Conservation (phyloP, 2,113 vertebrate species). For the Phocoena phocoena region DNA sequence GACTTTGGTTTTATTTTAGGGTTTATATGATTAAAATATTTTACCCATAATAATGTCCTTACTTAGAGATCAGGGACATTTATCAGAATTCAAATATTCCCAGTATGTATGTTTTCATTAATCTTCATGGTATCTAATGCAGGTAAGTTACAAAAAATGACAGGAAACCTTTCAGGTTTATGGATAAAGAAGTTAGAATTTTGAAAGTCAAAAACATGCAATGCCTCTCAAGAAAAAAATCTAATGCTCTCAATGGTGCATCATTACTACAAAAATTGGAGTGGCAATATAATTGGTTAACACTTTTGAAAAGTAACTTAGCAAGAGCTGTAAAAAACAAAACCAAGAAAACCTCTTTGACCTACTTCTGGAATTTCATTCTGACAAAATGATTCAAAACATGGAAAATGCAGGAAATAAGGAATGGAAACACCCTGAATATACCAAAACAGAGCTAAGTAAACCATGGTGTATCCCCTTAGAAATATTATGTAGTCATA, state of each 20-base stretch:
- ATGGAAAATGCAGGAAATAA: not conserved
- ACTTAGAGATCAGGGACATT: not conserved
- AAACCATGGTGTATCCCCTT: not conserved
- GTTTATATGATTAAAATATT: not conserved
- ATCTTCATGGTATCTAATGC: not conserved
- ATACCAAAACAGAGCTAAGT: not conserved
- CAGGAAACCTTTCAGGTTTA: not conserved
- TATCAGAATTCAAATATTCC: not conserved
- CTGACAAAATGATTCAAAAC: not conserved
- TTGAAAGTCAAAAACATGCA: not conserved
- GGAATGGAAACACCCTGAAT: not conserved
- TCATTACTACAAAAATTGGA: not conserved
- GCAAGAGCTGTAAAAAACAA: not conserved
- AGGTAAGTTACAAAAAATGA: not conserved
- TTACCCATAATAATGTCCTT: not conserved
- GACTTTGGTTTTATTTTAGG: not conserved
- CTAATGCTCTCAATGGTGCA: not conserved
- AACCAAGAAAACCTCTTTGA: not conserved
- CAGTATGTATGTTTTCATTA: not conserved
- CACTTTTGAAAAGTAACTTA: not conserved
- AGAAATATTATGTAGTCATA: not conserved
- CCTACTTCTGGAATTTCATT: not conserved
- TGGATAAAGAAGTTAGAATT: not conserved
- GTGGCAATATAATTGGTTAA: not conserved
- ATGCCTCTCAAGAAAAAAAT: not conserved